phyloP scores from a whole-genome alignment of 2,113 vertebrate genomes.

The Herpailurus yagouaroundi region DNA sequence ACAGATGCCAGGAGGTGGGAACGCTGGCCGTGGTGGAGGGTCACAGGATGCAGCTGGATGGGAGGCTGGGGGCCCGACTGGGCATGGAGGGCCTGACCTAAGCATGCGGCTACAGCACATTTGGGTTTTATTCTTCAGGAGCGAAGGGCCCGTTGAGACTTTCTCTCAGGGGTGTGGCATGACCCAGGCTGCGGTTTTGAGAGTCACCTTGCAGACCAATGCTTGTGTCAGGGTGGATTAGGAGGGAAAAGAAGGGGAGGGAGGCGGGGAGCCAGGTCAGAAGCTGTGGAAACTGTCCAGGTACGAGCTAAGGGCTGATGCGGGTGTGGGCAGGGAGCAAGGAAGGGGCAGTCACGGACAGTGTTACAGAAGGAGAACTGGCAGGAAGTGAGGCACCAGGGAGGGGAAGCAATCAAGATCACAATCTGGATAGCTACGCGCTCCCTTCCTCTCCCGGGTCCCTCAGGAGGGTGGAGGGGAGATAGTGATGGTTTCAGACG shows the following conservation, averaged over 20 bases:
- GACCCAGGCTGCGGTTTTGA: neutral
- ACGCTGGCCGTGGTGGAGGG: neutral
- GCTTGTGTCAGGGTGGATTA: neutral
- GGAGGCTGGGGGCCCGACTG: neutral
- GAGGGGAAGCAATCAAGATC: conserved; percentile 21
- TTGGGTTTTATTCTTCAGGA: neutral
- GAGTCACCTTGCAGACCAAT: neutral
- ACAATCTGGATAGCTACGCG: neutral
- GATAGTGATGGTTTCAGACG: neutral
- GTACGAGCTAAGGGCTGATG: neutral
- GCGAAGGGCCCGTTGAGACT: neutral
- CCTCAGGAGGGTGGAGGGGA: neutral
- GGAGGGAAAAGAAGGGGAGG: neutral
- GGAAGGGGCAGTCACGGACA: neutral
- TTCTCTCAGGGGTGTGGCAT: neutral
- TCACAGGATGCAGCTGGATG: neutral
- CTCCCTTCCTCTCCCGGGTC: neutral
- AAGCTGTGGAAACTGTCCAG: conserved; percentile 25
- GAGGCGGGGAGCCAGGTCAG: neutral
- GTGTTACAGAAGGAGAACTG: neutral
- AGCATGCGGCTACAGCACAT: neutral
- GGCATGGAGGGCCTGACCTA: neutral
- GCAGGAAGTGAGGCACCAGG: conserved; percentile 52
- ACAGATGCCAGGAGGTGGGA: neutral
- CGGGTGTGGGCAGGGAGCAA: neutral